Evolutionary conservation across 2,797 vertebrate genomes (phyloP).

Genomic region (Prunella strophiata): DNA sequence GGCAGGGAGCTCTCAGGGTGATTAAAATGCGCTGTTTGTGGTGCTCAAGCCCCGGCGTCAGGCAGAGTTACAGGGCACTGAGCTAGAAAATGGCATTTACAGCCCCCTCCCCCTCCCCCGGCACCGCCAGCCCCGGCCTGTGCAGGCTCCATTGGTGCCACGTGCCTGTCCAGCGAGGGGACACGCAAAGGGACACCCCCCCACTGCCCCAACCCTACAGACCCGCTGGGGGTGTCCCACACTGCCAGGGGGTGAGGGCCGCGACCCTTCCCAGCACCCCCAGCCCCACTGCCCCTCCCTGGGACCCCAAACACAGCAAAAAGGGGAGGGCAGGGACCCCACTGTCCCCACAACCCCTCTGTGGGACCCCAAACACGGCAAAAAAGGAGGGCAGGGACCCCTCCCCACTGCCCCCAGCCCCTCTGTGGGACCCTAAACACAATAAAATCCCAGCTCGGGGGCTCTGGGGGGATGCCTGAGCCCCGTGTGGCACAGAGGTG

Average conservation of each 20-base stretch:
- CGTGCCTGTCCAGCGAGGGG: rapidly evolving
- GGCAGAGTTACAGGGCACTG: conserved; percentile 81
- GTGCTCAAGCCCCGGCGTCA: conserved; percentile 72
- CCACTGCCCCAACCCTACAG: not conserved
- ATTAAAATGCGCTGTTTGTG: conserved; percentile 81
- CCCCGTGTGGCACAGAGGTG: rapidly evolving
- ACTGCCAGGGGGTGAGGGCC: too few species aligned
- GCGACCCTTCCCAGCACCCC: not conserved
- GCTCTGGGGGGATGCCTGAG: not conserved
- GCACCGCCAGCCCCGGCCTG: conserved; percentile 72
- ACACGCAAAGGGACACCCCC: not conserved
- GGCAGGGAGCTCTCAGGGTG: not conserved
- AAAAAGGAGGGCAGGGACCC: not conserved
- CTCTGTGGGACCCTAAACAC: rapidly evolving
- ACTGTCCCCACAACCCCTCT: not conserved
- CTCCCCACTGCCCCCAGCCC: not conserved
- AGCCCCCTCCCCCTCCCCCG: conserved; percentile 71
- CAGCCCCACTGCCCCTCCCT: not conserved
- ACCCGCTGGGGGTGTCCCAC: too few species aligned
- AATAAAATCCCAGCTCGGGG: rapidly evolving
- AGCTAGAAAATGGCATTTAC: conserved; percentile 88
- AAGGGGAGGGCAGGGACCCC: not conserved
- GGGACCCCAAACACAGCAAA: rapidly evolving
- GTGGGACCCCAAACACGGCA: too few species aligned
- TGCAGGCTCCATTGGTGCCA: conserved; percentile 67